phyloP scores from a whole-genome alignment of 2,888 invertebrate species.

The Troides helena region DNA sequence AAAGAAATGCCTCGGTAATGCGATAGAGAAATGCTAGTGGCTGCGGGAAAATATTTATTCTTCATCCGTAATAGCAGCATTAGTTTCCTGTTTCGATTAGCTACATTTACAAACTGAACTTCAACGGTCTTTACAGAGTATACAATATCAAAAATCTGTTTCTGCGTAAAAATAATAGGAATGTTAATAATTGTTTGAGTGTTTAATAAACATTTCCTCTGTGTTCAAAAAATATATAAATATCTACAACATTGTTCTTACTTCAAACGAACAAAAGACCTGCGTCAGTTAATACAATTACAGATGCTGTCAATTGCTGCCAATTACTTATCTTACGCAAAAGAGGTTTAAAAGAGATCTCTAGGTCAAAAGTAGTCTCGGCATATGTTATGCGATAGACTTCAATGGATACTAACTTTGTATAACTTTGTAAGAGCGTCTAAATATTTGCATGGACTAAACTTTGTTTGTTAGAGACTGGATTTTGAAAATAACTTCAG shows the following conservation, averaged over 20 bases:
- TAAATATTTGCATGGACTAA: too few relatives aligned
- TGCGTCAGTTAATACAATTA: neutral
- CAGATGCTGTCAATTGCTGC: neutral
- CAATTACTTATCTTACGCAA: neutral
- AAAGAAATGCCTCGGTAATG: conserved; percentile 25
- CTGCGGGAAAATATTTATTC: conserved; percentile 15
- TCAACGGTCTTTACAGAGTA: neutral
- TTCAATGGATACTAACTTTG: too few relatives aligned
- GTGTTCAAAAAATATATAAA: too few relatives aligned
- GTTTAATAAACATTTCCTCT: too few relatives aligned
- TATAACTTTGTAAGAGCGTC: too few relatives aligned
- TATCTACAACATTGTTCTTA: too few relatives aligned
- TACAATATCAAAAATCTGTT: neutral
- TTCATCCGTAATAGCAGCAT: conserved; percentile 1
- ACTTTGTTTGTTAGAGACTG: neutral
- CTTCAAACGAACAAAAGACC: too few relatives aligned
- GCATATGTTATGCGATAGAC: too few relatives aligned
- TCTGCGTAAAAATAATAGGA: too few relatives aligned
- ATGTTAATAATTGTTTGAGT: too few relatives aligned
- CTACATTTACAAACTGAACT: neutral
- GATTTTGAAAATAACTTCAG: neutral
- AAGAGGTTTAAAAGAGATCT: too few relatives aligned
- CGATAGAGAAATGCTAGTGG: conserved; percentile 17
- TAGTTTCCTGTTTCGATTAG: neutral
- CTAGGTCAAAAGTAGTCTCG: too few relatives aligned